phyloP scores from a whole-genome alignment of 2,113 vertebrate species.

The Mus musculus region DNA sequence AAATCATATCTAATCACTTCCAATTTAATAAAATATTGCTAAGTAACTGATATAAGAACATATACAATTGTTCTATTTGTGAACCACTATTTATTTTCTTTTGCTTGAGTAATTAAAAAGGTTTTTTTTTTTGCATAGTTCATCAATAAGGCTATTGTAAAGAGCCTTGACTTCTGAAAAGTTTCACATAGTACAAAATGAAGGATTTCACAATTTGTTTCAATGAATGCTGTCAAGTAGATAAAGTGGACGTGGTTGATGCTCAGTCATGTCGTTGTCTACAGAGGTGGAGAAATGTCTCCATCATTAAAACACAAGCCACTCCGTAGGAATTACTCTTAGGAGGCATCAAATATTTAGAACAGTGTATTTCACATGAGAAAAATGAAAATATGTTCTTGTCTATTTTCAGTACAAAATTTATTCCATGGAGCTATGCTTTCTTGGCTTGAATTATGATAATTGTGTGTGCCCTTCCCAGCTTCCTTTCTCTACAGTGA shows the following conservation, averaged over 20 bases:
- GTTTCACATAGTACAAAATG: not conserved
- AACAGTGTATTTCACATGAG: not conserved
- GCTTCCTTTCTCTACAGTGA: not conserved
- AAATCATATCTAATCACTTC: not conserved
- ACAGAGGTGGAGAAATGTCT: not conserved
- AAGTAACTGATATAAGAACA: not conserved
- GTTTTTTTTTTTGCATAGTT: not conserved
- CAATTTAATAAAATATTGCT: conserved; percentile 23
- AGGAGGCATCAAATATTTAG: not conserved
- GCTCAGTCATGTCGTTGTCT: not conserved
- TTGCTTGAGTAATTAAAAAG: not conserved
- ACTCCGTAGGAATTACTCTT: not conserved
- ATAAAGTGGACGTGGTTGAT: too few species aligned
- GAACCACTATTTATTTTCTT: not conserved
- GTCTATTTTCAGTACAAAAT: not conserved
- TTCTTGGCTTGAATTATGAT: not conserved
- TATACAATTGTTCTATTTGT: not conserved
- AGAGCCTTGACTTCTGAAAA: not conserved
- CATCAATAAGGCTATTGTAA: not conserved
- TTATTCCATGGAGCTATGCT: not conserved
- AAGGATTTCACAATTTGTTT: not conserved
- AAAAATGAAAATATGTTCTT: not conserved
- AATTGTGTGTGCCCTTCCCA: not conserved
- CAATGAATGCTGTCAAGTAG: too few species aligned
- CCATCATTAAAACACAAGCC: not conserved